Evolutionary conservation across 2,113 vertebrate species (phyloP).

Genomic region (Xiphophorus maculatus): DNA sequence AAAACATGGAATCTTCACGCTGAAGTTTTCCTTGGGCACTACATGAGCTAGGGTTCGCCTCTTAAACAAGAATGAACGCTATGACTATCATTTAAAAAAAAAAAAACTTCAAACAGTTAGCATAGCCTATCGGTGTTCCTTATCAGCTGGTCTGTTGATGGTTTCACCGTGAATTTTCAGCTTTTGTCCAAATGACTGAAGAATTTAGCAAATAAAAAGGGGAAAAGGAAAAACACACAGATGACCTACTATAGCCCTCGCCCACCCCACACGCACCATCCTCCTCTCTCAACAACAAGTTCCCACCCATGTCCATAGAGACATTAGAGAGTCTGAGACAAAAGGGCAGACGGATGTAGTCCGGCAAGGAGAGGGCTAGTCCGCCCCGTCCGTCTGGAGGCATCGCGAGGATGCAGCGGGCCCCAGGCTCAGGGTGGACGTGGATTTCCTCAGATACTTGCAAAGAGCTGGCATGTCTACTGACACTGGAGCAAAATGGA

Average conservation of each 20-base stretch:
- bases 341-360: conserved; percentile 62
- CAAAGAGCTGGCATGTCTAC: conserved; percentile 43
- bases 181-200: conserved; percentile 58
- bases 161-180: conserved; percentile 52
- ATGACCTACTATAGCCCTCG: conserved; percentile 62
- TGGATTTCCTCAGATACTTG: conserved; percentile 47
- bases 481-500: conserved; percentile 39
- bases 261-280: conserved; percentile 31
- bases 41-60: conserved; percentile 90
- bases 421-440: conserved; percentile 57
- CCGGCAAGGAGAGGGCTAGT: conserved; percentile 53
- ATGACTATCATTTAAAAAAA: conserved; percentile 61
- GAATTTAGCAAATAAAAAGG: conserved; percentile 59
- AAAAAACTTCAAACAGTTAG: conserved; percentile 66
- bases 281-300: conserved; percentile 45
- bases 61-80: conserved; percentile 90
- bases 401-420: conserved; percentile 40
- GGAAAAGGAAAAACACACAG: conserved; percentile 56
- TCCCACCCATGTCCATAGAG: conserved; percentile 59
- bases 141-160: conserved; percentile 63
- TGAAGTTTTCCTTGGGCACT: conserved; percentile 90
- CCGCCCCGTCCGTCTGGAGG: conserved; percentile 59
- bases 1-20: conserved; percentile 86
- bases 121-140: conserved; percentile 65
- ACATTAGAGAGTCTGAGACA: conserved; percentile 62